Percentiles rank a stretch among this genome's conserved stretches.
phyloP scores from a whole-genome alignment of 2,113 vertebrate species.

The Ammodytes dubius region DNA sequence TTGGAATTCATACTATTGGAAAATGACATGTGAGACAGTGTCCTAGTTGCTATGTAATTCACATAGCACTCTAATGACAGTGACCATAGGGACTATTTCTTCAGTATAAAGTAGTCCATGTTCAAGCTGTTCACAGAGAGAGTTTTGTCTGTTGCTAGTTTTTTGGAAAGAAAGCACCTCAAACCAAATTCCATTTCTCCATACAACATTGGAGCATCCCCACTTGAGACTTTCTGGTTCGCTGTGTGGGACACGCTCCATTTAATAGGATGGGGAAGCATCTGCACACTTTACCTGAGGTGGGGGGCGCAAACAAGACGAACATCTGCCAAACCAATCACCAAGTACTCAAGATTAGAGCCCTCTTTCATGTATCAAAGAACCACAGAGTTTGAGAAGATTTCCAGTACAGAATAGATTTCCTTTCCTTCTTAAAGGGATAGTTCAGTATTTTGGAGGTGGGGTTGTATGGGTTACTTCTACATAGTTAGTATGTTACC shows the following conservation, averaged over 20 bases:
- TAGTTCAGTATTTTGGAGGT: too few species aligned
- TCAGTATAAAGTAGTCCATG: neutral
- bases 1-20: neutral
- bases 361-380: neutral
- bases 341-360: neutral
- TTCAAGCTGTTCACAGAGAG: neutral
- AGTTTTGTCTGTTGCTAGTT: neutral
- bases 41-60: neutral
- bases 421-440: too few species aligned
- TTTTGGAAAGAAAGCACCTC: neutral
- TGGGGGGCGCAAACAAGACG: neutral
- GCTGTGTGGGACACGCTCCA: neutral
- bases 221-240: neutral
- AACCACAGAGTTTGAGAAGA: neutral
- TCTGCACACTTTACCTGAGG: neutral
- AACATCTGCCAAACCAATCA: neutral
- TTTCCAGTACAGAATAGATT: neutral
- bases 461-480: too few species aligned
- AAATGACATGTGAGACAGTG: too few species aligned
- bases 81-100: neutral
- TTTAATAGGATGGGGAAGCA: neutral
- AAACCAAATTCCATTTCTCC: neutral
- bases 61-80: neutral
- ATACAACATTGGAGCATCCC: neutral
- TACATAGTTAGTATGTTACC: too few species aligned